Evolutionary conservation across 2,797 vertebrate species (phyloP), one percentile per base, ranked within the genome.

Genomic region (Lepilemur septentrionalis): DNA sequence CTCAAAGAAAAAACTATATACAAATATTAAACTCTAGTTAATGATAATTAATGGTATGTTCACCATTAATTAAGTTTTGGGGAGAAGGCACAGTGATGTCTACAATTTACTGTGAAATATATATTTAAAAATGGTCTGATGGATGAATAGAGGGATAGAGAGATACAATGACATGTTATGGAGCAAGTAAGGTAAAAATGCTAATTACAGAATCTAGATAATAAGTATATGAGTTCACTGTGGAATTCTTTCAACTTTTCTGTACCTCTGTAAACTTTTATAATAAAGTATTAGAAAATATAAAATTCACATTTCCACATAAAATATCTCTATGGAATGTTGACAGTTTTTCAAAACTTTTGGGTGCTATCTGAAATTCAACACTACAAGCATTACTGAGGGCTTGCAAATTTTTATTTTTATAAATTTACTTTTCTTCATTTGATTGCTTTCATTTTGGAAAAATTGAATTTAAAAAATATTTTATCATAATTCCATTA

Each of bases 381-480:
- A 28, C 3, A 67, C 0, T 72, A 18, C 46, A 70, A 52, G 32
- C 17, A 50, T 84, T 72, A 59, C 18, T 46, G 23, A 88, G 17
- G 5, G 0, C 20, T 15, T 86, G 30, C 13, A 70, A 80, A n/a
- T 32, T 72, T 89, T 63, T 86, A n/a, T 13, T 35, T 52, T 89
- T 78, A 41, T 73, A 67, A 85, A 41, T 65, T 38, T 92, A 86
- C 14, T 41, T 28, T 48, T 11, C 14, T 89, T 88, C 7, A 70
- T 59, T 67, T 85, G 7, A 52, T 38, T 72, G 52, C 3, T 76
- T 92, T 80, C 4, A 81, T 41, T 94, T 73, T 32, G 25, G 2
- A 12, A 72, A 57, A 63, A 48, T n/a, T 30, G 15, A 86, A 88
- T 94, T 82, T 83, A 17, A 91, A 78, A 97, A 89, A 18, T 48